Conservation (phyloP, 2,113 vertebrate genomes). For the Orycteropus afer region DNA sequence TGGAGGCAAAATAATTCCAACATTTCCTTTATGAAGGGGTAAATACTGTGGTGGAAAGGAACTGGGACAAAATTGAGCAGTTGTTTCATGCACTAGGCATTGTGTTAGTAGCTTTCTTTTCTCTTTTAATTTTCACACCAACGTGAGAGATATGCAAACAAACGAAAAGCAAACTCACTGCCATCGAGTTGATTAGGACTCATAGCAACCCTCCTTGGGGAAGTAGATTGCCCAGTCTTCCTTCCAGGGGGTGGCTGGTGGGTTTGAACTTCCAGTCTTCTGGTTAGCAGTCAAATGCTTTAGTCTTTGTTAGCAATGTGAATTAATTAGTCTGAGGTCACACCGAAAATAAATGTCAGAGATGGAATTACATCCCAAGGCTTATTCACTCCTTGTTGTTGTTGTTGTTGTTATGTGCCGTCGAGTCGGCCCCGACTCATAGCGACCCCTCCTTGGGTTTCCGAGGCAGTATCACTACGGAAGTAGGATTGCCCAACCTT, state of each 20-base stretch:
- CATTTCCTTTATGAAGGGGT: background rate
- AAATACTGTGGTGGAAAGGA: background rate
- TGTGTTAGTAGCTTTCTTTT: background rate
- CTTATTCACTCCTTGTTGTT: accelerated
- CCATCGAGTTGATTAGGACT: too few relatives aligned
- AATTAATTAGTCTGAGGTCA: background rate
- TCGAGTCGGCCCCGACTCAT: too few relatives aligned
- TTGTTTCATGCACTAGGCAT: background rate
- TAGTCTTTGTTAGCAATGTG: background rate
- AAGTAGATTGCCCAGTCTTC: too few relatives aligned
- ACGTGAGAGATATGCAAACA: background rate
- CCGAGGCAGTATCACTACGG: too few relatives aligned
- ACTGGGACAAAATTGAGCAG: background rate
- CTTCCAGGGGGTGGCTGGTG: too few relatives aligned
- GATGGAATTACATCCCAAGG: background rate
- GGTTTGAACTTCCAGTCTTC: too few relatives aligned
- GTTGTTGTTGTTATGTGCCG: too few relatives aligned
- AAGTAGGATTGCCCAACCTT: too few relatives aligned
- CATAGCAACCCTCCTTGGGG: too few relatives aligned
- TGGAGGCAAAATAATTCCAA: background rate
- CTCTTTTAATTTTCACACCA: background rate
- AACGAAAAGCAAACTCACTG: too few relatives aligned
- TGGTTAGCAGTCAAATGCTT: too few relatives aligned
- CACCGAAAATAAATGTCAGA: background rate
- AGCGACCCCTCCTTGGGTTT: too few relatives aligned